These are phyloP conservation scores for Gymnocypris eckloni DNA, from an alignment of 2,797 vertebrate genomes.

Conservation along the genomic window DNA sequence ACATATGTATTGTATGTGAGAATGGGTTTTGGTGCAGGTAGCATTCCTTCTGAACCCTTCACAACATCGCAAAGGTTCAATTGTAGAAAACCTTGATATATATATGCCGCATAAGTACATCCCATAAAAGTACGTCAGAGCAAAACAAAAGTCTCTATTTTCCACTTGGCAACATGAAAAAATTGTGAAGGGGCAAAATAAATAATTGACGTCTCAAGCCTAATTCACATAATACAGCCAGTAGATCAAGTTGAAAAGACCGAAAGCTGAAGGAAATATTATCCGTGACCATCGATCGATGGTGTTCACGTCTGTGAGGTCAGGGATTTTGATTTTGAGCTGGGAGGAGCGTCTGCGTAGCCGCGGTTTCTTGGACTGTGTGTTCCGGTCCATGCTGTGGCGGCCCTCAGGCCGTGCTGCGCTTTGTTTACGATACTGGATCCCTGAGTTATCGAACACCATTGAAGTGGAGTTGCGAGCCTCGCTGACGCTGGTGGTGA, in stretches of 20 bases:
- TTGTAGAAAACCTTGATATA: constrained; percentile 58
- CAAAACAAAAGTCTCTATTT: constrained; percentile 70
- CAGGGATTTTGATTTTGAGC: constrained; percentile 97
- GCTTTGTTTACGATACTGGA: constrained; percentile 95
- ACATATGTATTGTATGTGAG: neutral
- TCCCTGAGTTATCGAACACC: constrained; percentile 89
- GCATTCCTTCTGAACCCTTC: constrained; percentile 31
- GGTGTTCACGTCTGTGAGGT: constrained; percentile 96
- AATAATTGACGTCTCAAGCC: constrained; percentile 68
- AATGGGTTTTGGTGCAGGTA: constrained; percentile 46
- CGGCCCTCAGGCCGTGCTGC: constrained; percentile 78
- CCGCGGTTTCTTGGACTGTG: constrained; percentile 84
- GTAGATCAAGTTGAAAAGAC: constrained; percentile 98
- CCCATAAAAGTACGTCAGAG: constrained; percentile 54
- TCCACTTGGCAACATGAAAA: constrained; percentile 56
- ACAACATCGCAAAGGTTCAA: constrained; percentile 53
- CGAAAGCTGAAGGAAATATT: constrained; percentile 94
- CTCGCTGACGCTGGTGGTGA: constrained; percentile 86
- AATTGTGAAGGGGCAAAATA: constrained; percentile 50
- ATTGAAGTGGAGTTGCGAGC: constrained; percentile 90
- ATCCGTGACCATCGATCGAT: constrained; percentile 98
- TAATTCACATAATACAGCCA: constrained; percentile 99
- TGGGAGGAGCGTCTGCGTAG: constrained; percentile 94
- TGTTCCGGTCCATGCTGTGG: constrained; percentile 83
- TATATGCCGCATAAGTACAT: constrained; percentile 54